These are phyloP conservation scores for Zaprionus ornatus DNA, from an alignment of 1,140 invertebrate genomes.

Conservation along the genomic window DNA sequence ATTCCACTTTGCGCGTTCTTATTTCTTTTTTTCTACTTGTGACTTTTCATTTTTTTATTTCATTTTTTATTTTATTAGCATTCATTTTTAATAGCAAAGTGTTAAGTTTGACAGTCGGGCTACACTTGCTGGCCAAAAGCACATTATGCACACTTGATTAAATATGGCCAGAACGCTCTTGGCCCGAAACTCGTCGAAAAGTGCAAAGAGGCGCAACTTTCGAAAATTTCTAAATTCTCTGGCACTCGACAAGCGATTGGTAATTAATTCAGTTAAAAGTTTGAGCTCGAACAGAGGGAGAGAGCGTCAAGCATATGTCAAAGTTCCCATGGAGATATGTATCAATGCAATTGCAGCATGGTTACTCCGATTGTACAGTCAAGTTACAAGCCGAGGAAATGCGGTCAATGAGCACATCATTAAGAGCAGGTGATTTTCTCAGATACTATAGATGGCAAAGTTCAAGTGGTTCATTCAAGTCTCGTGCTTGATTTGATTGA, in stretches of 20 bases:
- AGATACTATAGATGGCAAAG: slow-evolving; percentile 13
- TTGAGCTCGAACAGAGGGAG: not conserved
- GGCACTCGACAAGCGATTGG: slow-evolving; percentile 26
- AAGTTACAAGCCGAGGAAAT: slow-evolving; percentile 7
- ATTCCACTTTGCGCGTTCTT: not conserved
- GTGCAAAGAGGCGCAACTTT: slow-evolving; percentile 16
- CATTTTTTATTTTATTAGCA: slow-evolving; percentile 69
- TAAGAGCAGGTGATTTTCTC: slow-evolving; percentile 27
- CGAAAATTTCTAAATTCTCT: not conserved
- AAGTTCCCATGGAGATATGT: slow-evolving; percentile 14
- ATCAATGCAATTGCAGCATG: slow-evolving; percentile 7
- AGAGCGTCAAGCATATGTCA: slow-evolving; percentile 11
- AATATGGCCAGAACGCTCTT: slow-evolving; percentile 34
- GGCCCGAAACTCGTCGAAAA: slow-evolving; percentile 25
- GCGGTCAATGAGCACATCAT: slow-evolving; percentile 56
- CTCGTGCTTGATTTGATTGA: slow-evolving; percentile 54
- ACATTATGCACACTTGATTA: slow-evolving; percentile 72
- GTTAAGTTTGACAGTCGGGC: slow-evolving; percentile 77
- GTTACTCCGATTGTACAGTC: not conserved
- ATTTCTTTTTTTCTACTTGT: slow-evolving; percentile 28
- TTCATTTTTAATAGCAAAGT: slow-evolving; percentile 71
- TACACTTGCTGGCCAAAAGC: slow-evolving; percentile 23
- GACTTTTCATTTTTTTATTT: slow-evolving; percentile 28
- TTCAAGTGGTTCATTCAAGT: slow-evolving; percentile 43
- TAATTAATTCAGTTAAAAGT: slow-evolving; percentile 40